Percentiles rank a stretch among this genome's conserved stretches.
phyloP scores from a whole-genome alignment of 2,888 invertebrate species.

The Anagyrus pseudococci region DNA sequence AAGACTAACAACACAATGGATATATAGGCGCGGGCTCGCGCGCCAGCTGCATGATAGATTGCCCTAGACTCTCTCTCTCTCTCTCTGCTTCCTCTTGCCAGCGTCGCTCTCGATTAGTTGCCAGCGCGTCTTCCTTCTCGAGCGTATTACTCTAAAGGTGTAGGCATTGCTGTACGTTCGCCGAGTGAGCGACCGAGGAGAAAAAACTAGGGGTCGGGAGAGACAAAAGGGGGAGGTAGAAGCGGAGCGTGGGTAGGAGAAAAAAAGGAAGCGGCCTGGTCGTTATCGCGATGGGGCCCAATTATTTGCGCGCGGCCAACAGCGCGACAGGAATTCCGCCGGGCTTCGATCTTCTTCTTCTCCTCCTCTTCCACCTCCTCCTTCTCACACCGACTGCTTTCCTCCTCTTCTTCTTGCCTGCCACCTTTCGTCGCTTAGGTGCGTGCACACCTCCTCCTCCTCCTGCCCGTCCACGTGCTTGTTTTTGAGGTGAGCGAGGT shows the following conservation, averaged over 20 bases:
- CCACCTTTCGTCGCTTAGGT: background rate
- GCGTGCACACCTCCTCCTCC: background rate
- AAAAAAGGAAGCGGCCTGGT: conserved; percentile 2
- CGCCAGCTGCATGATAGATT: conserved; percentile 54
- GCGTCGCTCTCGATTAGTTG: background rate
- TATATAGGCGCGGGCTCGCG: conserved; percentile 48
- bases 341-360: conserved; percentile 15
- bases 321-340: conserved; percentile 31
- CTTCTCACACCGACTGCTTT: background rate
- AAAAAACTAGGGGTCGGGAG: background rate
- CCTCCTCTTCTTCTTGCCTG: conserved; percentile 1
- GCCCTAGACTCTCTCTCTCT: background rate
- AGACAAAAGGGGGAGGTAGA: conserved; percentile 1
- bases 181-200: background rate
- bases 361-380: background rate
- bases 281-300: conserved; percentile 31
- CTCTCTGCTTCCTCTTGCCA: background rate
- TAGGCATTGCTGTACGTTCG: background rate
- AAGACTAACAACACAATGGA: conserved; percentile 62
- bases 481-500: too few species aligned
- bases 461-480: too few species aligned
- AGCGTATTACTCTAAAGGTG: too few species aligned
- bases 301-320: conserved; percentile 38
- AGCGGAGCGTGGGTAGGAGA: background rate
- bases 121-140: too few species aligned